Conservation (phyloP, 2,113 vertebrate genomes). For the Mus musculus region GRCm39 chr5:21696001-21696500, state of each 20-base stretch:
- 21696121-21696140: not conserved
- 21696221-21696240: not conserved
- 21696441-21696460: too few relatives aligned
- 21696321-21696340: too few relatives aligned
- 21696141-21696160: not conserved
- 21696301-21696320: not conserved
- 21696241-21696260: too few relatives aligned
- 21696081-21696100: not conserved
- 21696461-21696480: too few relatives aligned
- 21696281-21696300: too few relatives aligned
- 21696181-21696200: not conserved
- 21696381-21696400: too few relatives aligned
- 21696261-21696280: not conserved
- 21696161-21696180: not conserved
- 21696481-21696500: too few relatives aligned
- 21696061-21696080: not conserved
- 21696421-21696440: too few relatives aligned
- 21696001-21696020: constrained; percentile 12
- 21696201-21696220: not conserved
- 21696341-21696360: too few relatives aligned
- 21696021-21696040: not conserved
- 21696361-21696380: too few relatives aligned
- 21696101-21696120: too few relatives aligned
- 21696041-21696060: constrained; percentile 35
- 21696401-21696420: too few relatives aligned